These are phyloP conservation scores for Octodon degus DNA, from an alignment of 2,113 vertebrate species.

Conservation along the genomic window DNA sequence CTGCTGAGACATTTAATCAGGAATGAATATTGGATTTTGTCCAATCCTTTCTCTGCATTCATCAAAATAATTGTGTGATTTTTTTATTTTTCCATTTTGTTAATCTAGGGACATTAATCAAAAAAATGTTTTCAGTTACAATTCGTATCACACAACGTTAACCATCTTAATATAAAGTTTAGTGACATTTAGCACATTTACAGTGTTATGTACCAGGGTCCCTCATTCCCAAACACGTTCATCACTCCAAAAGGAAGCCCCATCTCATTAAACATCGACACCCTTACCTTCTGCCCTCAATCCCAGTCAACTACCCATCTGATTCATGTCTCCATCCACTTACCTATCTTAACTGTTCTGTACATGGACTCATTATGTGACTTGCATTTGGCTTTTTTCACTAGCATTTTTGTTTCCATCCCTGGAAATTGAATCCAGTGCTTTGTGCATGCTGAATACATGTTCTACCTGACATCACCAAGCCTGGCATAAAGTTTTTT, in stretches of 20 bases:
- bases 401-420: neutral
- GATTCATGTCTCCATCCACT: neutral
- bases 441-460: too few relatives aligned
- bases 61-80: neutral
- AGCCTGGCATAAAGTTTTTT: neutral
- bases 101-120: neutral
- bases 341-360: neutral
- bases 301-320: neutral
- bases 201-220: neutral
- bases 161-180: neutral
- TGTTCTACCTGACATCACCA: neutral
- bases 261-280: neutral
- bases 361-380: neutral
- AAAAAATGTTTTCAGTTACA: neutral
- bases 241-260: neutral
- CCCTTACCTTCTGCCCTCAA: neutral
- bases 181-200: neutral
- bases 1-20: neutral
- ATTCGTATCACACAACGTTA: neutral
- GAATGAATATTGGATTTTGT: neutral
- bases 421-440: neutral
- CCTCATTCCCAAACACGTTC: neutral
- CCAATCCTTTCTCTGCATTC: neutral
- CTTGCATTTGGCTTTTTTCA: neutral
- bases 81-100: constrained; percentile 12